These are phyloP conservation scores for Chrysocyon brachyurus DNA, from an alignment of 2,797 vertebrate species.

Conservation along the genomic window DNA sequence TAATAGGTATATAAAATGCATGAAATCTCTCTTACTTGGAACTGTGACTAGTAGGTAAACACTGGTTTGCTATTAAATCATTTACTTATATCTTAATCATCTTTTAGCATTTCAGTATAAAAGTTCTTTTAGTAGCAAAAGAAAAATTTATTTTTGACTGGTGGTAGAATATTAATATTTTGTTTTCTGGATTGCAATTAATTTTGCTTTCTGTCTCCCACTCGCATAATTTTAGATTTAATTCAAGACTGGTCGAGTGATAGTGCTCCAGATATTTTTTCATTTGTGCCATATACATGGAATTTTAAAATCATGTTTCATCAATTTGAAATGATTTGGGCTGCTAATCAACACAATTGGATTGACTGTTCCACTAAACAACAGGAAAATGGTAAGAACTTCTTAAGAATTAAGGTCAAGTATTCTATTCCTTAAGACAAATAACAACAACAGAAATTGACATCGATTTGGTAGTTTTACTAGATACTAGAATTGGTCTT, in stretches of 20 bases:
- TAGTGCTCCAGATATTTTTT: constrained; percentile 97
- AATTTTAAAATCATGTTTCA: constrained; percentile 98
- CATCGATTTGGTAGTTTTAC: constrained; percentile 32
- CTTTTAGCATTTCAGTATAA: constrained; percentile 56
- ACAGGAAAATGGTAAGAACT: constrained; percentile 96
- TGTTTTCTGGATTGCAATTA: constrained; percentile 31
- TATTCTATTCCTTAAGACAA: constrained; percentile 47
- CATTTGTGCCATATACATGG: constrained; percentile 99
- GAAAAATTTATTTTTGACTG: constrained; percentile 52
- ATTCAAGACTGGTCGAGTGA: constrained; percentile 99
- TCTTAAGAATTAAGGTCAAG: neutral
- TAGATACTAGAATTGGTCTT: constrained; percentile 13
- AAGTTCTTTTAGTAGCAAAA: constrained; percentile 42
- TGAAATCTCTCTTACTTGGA: neutral
- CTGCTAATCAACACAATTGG: constrained; percentile 99
- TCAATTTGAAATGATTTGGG: constrained; percentile 99
- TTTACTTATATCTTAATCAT: neutral
- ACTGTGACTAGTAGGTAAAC: neutral
- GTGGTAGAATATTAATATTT: constrained; percentile 23
- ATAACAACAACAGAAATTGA: neutral
- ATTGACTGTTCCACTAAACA: constrained; percentile 99
- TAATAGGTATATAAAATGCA: neutral
- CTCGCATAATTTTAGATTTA: constrained; percentile 91
- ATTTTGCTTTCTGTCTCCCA: constrained; percentile 55
- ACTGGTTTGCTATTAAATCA: neutral